Conservation (phyloP, 2,797 vertebrate species). For the Gymnoscopelus microlampas region DNA sequence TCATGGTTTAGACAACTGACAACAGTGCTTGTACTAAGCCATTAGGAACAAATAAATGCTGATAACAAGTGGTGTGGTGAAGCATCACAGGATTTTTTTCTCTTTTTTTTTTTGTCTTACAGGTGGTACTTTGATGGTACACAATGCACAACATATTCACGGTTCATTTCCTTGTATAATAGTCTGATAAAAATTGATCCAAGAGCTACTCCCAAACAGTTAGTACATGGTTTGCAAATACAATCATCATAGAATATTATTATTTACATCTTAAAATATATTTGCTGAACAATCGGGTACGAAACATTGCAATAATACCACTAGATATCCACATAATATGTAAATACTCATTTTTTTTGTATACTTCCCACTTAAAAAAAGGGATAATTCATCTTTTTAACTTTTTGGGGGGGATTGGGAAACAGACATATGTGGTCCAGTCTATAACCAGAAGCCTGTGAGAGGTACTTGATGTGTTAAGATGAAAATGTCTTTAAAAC, state of each 20-base stretch:
- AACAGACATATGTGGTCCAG: constrained; percentile 70
- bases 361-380: constrained; percentile 71
- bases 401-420: constrained; percentile 62
- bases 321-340: constrained; percentile 81
- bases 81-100: constrained; percentile 71
- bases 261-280: constrained; percentile 84
- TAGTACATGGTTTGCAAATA: constrained; percentile 81
- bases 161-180: constrained; percentile 76
- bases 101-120: constrained; percentile 60
- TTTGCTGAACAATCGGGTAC: constrained; percentile 79
- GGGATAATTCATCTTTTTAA: constrained; percentile 59
- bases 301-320: constrained; percentile 81
- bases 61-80: constrained; percentile 76
- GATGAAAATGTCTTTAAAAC: constrained; percentile 69
- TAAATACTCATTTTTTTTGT: constrained; percentile 72
- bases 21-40: constrained; percentile 78
- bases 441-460: constrained; percentile 73
- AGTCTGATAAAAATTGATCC: constrained; percentile 78
- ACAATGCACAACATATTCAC: constrained; percentile 80
- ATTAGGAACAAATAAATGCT: constrained; percentile 73
- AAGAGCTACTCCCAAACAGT: constrained; percentile 78
- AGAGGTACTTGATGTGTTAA: constrained; percentile 78
- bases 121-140: constrained; percentile 74
- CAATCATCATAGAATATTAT: constrained; percentile 78
- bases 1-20: constrained; percentile 72